These are phyloP conservation scores for Bovichtus variegatus DNA, from an alignment of 2,797 vertebrate species.

Conservation along the genomic window DNA sequence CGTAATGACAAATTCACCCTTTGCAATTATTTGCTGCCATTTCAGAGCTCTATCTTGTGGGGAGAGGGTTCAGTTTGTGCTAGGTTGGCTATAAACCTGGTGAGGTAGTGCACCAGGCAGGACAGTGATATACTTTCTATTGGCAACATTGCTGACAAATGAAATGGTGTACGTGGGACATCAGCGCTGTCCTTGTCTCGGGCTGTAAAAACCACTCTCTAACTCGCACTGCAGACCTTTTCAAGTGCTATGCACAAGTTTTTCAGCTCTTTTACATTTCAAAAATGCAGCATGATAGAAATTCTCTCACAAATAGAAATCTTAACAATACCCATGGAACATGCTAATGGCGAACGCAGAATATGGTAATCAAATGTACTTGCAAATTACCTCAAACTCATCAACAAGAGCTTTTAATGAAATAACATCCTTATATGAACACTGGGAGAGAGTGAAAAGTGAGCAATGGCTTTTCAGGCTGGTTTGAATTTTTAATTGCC, in stretches of 20 bases:
- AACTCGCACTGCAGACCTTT: slow-evolving; percentile 9
- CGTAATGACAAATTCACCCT: slow-evolving; percentile 83
- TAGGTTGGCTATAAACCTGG: slow-evolving; percentile 73
- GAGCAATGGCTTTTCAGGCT: slow-evolving; percentile 88
- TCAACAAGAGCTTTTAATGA: slow-evolving; percentile 89
- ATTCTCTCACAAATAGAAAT: slow-evolving; percentile 8
- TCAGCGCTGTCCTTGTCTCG: slow-evolving; percentile 48
- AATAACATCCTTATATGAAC: slow-evolving; percentile 89
- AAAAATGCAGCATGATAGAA: slow-evolving; percentile 22
- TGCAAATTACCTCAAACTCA: slow-evolving; percentile 85
- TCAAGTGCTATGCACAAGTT: background rate
- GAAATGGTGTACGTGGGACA: slow-evolving; percentile 45
- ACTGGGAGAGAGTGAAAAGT: slow-evolving; percentile 85
- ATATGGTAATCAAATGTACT: slow-evolving; percentile 85
- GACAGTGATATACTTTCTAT: slow-evolving; percentile 67
- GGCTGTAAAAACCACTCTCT: slow-evolving; percentile 20
- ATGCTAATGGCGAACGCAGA: slow-evolving; percentile 64
- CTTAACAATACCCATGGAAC: slow-evolving; percentile 40
- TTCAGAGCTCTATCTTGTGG: slow-evolving; percentile 76
- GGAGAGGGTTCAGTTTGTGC: slow-evolving; percentile 71
- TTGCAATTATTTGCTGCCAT: slow-evolving; percentile 84
- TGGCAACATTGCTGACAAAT: slow-evolving; percentile 63
- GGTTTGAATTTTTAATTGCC: slow-evolving; percentile 89
- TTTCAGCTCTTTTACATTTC: slow-evolving; percentile 9
- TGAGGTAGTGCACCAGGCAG: slow-evolving; percentile 54